Evolutionary conservation across 2,113 vertebrate genomes (phyloP).

Genomic region (Atlantisia rogersi): DNA sequence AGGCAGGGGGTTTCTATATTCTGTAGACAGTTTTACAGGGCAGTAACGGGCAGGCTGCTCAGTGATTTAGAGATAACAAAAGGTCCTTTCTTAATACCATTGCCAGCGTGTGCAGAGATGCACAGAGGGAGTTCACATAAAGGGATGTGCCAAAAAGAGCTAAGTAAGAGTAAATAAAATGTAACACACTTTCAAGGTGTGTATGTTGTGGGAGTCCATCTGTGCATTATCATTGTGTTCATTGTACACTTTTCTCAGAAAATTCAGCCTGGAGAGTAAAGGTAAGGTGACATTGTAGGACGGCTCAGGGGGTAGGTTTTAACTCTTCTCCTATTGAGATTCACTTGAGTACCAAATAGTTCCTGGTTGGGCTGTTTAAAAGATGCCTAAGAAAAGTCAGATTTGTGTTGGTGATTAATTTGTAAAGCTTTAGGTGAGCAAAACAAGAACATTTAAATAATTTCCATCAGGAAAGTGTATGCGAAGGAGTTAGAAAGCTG

Average conservation of each 20-base stretch:
- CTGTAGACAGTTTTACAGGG: background rate
- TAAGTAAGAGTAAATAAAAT: background rate
- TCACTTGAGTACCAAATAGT: background rate
- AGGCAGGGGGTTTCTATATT: background rate
- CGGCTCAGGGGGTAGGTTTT: background rate
- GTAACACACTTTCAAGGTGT: background rate
- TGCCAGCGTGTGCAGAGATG: background rate
- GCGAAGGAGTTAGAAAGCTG: background rate
- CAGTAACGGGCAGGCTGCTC: background rate
- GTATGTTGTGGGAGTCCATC: background rate
- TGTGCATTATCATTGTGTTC: background rate
- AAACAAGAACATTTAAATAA: background rate
- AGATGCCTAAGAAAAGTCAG: background rate
- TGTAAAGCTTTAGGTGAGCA: background rate
- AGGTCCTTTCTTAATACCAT: background rate
- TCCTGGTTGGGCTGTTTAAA: background rate
- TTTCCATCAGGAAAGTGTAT: background rate
- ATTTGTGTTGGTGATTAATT: background rate
- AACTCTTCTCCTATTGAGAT: background rate
- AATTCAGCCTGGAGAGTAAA: background rate
- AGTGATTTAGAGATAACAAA: background rate
- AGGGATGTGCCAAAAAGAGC: background rate
- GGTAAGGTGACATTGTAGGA: background rate
- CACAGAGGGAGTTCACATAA: background rate
- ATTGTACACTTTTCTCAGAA: background rate